A percentile compares a stretch with the other conserved stretches of the same genome.
phyloP scores from a whole-genome alignment of 2,113 vertebrate species.

The Herpetotheres cachinnans region DNA sequence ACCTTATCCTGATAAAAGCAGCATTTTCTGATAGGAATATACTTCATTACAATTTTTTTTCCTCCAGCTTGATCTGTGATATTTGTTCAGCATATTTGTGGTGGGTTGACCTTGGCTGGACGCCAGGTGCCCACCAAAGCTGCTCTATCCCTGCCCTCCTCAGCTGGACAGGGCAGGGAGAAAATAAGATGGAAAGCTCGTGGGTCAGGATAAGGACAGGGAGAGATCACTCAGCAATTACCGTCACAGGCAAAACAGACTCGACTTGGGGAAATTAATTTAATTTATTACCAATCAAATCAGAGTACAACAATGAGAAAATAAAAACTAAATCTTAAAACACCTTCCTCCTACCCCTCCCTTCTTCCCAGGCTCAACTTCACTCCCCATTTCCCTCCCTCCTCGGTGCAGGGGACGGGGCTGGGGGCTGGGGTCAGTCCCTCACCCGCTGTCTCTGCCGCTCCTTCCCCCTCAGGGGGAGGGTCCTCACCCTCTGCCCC shows the following conservation, averaged over 20 bases:
- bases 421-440: too few species aligned
- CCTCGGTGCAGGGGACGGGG: neutral
- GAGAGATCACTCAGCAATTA: neutral
- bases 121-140: neutral
- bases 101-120: neutral
- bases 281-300: neutral
- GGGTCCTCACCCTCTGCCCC: too few species aligned
- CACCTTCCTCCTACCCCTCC: accelerated
- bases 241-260: too few species aligned
- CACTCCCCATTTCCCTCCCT: neutral
- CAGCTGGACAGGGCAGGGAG: neutral
- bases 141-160: neutral
- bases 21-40: neutral
- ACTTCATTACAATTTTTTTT: neutral
- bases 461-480: too few species aligned
- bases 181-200: neutral
- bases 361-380: neutral
- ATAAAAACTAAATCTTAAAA: neutral
- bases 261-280: neutral
- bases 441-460: too few species aligned
- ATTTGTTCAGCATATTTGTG: neutral
- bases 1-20: neutral
- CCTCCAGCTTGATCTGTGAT: neutral
- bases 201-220: neutral
- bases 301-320: neutral